phyloP scores from a whole-genome alignment of 2,113 vertebrate genomes.

The Meriones unguiculatus region DNA sequence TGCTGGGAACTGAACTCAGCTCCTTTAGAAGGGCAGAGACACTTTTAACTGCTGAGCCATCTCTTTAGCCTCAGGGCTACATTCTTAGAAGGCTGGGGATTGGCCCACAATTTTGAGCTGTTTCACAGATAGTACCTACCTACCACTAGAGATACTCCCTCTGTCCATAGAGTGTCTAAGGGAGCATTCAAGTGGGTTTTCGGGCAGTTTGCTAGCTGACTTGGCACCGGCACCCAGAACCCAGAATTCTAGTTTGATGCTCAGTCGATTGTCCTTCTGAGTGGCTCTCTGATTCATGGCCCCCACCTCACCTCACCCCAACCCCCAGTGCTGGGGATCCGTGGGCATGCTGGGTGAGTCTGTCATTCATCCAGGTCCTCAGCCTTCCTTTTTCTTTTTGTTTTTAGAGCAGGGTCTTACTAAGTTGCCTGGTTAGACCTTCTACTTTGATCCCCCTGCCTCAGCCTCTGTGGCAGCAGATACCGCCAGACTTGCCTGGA shows the following conservation, averaged over 20 bases:
- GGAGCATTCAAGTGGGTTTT: background rate
- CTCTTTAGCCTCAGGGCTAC: constrained; percentile 9
- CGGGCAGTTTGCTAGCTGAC: background rate
- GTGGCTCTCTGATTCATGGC: background rate
- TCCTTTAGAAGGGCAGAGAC: background rate
- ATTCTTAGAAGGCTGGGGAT: constrained; percentile 57
- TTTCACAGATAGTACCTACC: background rate
- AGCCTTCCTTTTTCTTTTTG: background rate
- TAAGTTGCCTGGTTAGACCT: background rate
- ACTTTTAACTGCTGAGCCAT: background rate
- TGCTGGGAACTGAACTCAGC: background rate
- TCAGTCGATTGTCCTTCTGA: background rate
- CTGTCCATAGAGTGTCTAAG: background rate
- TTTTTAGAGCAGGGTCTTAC: background rate
- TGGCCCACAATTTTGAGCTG: constrained; percentile 42
- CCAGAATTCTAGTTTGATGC: background rate
- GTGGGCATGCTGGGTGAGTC: background rate
- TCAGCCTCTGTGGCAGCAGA: background rate
- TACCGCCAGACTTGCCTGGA: background rate
- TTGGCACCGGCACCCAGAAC: background rate
- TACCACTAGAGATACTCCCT: background rate
- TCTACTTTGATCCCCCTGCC: background rate
- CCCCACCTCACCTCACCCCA: background rate
- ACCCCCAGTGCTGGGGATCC: background rate
- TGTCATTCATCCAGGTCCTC: background rate